Base-by-base conservation (phyloP, 2,888 invertebrate species). In the Teleogryllus oceanicus region DNA sequence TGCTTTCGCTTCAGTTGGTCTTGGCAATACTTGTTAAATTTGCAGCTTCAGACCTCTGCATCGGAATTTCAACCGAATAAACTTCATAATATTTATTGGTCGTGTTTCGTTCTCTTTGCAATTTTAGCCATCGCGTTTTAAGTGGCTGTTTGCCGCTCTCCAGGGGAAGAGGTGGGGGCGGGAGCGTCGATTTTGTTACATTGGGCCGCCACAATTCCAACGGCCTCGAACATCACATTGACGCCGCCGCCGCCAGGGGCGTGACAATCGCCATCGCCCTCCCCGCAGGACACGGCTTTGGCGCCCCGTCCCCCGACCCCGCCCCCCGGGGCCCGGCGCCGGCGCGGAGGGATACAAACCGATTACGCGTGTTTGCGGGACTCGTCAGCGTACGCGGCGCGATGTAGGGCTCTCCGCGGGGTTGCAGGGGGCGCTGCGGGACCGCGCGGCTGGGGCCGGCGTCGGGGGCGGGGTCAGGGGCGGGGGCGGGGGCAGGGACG, bases 301-400 rank as follows among this genome's bases (percentile, higher is more conserved):
- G 16, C 62, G 62, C 62, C 13, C 13, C 62, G 62, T 5, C 0
- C 62, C 62, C 62, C n/a, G n/a, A n/a, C n/a, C n/a, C n/a, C n/a
- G n/a, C 16, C 62, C 62, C 13, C n/a, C 13, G 11, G 62, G 13
- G 62, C 62, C 37, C 37, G 37, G 37, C 37, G 37, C 37, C 37
- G 37, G 11, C 62, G 62, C 62, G 62, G 62, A 62, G 62, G 62
- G 62, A 62, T 62, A 62, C 62, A 62, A 62, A 62, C 62, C 62
- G 62, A 62, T 62, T 62, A 62, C 62, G 62, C 62, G 62, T 62
- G 62, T 62, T 62, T 62, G 62, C 62, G 62, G 62, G 16, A 62
- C 62, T 62, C 62, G 62, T 11, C 62, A 62, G 62, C 62, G 62
- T 0, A 11, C 62, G 62, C 62, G 62, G n/a, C 62, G 62, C 62